A percentile compares a stretch with the other conserved stretches of the same genome.
Evolutionary conservation across 2,888 invertebrate genomes (phyloP).

Genomic region (Melanargia galathea): DNA sequence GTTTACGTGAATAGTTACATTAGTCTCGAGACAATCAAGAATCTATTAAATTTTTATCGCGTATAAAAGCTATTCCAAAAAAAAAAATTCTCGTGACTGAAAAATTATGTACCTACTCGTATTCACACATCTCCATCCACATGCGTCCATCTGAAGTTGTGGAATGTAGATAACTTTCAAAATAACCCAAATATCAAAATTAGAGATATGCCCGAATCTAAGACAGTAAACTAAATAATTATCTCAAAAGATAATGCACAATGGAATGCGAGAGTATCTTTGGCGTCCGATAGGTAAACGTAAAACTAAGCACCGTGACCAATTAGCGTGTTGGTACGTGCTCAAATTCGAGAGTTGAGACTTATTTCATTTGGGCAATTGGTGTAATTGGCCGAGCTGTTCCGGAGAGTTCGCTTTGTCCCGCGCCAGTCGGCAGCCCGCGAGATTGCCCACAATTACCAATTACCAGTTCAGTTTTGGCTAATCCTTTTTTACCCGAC

Average conservation of each 20-base stretch:
- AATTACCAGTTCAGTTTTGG: conserved; percentile 30
- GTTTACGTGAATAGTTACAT: too few species aligned
- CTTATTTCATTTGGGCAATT: conserved; percentile 80
- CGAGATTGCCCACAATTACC: conserved; percentile 47
- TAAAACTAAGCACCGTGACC: conserved; percentile 72
- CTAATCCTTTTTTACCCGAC: conserved; percentile 23
- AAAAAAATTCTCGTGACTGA: too few species aligned
- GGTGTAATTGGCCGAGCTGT: conserved; percentile 76
- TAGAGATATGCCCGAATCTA: too few species aligned
- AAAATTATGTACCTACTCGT: too few species aligned
- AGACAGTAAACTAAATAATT: too few species aligned
- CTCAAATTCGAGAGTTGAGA: conserved; percentile 56
- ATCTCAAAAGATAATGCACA: neutral
- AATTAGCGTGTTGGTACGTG: conserved; percentile 65
- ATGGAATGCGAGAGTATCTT: conserved; percentile 34
- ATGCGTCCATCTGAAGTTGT: too few species aligned
- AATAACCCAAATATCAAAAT: too few species aligned
- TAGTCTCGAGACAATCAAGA: too few species aligned
- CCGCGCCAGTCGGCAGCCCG: conserved; percentile 40
- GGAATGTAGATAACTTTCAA: too few species aligned
- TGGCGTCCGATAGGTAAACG: conserved; percentile 69
- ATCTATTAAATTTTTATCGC: too few species aligned
- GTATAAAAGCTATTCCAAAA: too few species aligned
- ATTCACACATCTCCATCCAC: too few species aligned
- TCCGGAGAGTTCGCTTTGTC: conserved; percentile 69